phyloP scores from a whole-genome alignment of 2,888 invertebrate species.

The Tiphia femorata region DNA sequence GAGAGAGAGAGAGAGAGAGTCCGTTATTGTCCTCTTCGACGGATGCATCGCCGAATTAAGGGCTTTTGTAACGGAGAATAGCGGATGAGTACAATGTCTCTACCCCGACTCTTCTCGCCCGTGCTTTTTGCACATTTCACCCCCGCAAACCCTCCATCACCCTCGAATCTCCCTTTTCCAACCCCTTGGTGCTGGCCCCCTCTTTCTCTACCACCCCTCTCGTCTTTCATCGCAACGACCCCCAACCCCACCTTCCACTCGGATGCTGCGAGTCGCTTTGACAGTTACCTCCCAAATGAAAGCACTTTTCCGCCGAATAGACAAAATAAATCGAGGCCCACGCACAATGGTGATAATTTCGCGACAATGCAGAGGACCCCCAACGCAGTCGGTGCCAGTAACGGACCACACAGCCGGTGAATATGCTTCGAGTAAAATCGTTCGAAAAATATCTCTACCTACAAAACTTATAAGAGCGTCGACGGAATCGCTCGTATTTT shows the following conservation, averaged over 20 bases:
- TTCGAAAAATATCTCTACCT: slow-evolving; percentile 17
- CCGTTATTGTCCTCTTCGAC: slow-evolving; percentile 41
- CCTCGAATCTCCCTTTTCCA: background rate
- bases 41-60: slow-evolving; percentile 52
- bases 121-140: no score
- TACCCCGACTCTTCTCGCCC: slow-evolving; percentile 13
- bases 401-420: slow-evolving; percentile 34
- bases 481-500: no score
- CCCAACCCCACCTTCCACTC: no score
- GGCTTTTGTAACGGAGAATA: slow-evolving; percentile 49
- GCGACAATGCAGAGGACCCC: slow-evolving; percentile 42
- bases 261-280: slow-evolving; percentile 22
- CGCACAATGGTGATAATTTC: slow-evolving; percentile 46
- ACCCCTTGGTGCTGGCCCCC: background rate
- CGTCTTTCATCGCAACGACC: slow-evolving; percentile 11
- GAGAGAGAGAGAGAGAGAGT: slow-evolving; percentile 17
- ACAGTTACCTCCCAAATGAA: slow-evolving; percentile 48
- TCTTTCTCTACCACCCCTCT: background rate
- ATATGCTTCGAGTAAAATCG: slow-evolving; percentile 22
- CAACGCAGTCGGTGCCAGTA: slow-evolving; percentile 19
- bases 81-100: slow-evolving; percentile 40
- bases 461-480: background rate
- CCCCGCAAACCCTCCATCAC: slow-evolving; percentile 9
- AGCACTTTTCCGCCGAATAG: slow-evolving; percentile 56
- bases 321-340: slow-evolving; percentile 56